phyloP scores from a whole-genome alignment of 2,797 vertebrate species.

The Pangasius djambal region DNA sequence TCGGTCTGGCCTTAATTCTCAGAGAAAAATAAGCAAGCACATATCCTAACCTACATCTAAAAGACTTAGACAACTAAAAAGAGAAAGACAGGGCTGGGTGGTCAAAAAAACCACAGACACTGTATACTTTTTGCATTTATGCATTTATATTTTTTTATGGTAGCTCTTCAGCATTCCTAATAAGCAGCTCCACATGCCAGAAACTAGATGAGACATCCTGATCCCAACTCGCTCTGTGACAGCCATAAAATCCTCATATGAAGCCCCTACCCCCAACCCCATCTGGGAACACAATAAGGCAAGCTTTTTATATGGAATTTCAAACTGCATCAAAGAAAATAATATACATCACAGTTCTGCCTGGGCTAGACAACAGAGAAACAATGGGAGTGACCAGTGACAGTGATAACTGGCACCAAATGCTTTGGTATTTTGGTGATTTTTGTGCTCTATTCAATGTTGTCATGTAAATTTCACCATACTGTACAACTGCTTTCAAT shows the following conservation, averaged over 20 bases:
- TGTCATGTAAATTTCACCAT: neutral
- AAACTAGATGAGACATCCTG: constrained; percentile 55
- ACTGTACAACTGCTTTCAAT: neutral
- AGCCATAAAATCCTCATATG: constrained; percentile 53
- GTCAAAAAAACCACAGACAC: constrained; percentile 31
- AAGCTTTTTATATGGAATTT: constrained; percentile 54
- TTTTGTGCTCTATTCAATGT: neutral
- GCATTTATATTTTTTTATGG: constrained; percentile 60
- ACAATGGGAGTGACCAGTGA: constrained; percentile 45
- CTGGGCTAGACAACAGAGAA: constrained; percentile 43
- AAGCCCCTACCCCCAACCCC: constrained; percentile 33
- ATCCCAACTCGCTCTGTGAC: constrained; percentile 53
- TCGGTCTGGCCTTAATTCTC: neutral
- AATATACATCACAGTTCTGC: constrained; percentile 40
- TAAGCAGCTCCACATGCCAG: constrained; percentile 51
- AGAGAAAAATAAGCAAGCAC: neutral
- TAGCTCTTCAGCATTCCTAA: constrained; percentile 57
- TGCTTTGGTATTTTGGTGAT: constrained; percentile 43
- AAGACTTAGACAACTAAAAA: neutral
- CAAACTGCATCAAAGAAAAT: constrained; percentile 45
- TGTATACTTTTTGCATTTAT: constrained; percentile 52
- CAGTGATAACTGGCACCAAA: constrained; percentile 55
- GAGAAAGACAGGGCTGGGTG: neutral
- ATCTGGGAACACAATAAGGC: constrained; percentile 55
- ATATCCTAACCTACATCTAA: neutral